These are phyloP conservation scores for Bombus haemorrhoidalis DNA, from an alignment of 1,140 invertebrate genomes.

Conservation along the genomic window DNA sequence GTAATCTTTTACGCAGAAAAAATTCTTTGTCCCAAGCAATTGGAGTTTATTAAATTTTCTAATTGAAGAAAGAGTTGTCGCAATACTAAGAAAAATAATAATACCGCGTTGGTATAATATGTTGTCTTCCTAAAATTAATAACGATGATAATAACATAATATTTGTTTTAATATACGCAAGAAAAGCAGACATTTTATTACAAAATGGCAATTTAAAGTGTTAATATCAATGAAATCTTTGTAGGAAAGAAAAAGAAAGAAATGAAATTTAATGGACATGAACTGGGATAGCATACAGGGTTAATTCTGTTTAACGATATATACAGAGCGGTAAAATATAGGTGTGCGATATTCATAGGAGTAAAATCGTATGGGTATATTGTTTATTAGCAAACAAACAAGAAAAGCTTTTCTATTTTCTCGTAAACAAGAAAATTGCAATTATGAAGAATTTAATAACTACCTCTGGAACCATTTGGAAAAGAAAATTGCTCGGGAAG, in stretches of 20 bases:
- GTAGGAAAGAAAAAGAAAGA: neutral
- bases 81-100: neutral
- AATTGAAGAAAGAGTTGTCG: neutral
- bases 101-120: neutral
- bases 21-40: neutral
- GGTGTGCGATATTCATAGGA: neutral
- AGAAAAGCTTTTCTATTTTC: neutral
- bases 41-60: neutral
- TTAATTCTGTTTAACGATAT: neutral
- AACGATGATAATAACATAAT: neutral
- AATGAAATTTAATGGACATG: neutral
- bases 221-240: neutral
- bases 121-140: neutral
- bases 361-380: neutral
- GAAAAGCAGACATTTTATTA: neutral
- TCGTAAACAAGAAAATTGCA: too few relatives aligned
- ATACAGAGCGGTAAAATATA: neutral
- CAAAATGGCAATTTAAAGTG: neutral
- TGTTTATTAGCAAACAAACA: neutral
- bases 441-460: neutral
- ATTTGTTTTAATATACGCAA: neutral
- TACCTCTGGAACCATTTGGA: neutral
- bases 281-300: neutral
- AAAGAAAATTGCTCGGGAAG: neutral
- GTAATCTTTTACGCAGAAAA: neutral